A percentile compares a stretch with the other conserved stretches of the same genome.
Conservation (phyloP, 2,888 invertebrate species). For the Xestia xanthographa region DNA sequence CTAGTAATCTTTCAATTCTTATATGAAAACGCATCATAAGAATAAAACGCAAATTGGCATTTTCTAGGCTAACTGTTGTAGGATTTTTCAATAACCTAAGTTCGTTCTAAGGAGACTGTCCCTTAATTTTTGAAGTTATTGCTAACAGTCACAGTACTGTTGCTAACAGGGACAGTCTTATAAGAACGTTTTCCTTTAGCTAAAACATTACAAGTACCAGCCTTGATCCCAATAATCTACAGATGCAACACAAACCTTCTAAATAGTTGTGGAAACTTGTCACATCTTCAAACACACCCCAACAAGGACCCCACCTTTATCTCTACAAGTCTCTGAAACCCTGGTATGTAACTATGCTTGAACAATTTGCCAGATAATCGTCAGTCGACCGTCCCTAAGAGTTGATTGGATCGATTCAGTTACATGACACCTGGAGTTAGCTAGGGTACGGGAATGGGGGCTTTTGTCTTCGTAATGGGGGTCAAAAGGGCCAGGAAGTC, state of each 20-base stretch:
- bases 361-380: constrained; percentile 43
- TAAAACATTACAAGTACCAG: neutral
- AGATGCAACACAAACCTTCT: neutral
- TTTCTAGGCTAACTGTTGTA: neutral
- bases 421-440: constrained; percentile 37
- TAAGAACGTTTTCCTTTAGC: neutral
- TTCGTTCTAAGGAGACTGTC: no score
- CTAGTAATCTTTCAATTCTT: neutral
- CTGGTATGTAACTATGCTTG: constrained; percentile 1
- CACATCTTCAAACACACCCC: constrained; percentile 1
- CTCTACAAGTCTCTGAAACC: neutral
- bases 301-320: constrained; percentile 6
- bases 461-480: constrained; percentile 34
- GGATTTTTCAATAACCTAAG: no score
- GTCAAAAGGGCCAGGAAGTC: constrained; percentile 20
- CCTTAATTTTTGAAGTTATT: no score
- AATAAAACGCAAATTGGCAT: neutral
- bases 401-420: constrained; percentile 50
- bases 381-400: constrained; percentile 16
- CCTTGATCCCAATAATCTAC: neutral
- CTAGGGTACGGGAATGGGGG: neutral
- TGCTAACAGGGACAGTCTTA: neutral
- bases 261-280: neutral
- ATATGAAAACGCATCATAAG: neutral
- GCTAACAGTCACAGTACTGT: no score